Percentiles rank a stretch among this genome's conserved stretches.
Evolutionary conservation across 2,888 invertebrate genomes (phyloP).

Genomic region (Athalia rosae): DNA sequence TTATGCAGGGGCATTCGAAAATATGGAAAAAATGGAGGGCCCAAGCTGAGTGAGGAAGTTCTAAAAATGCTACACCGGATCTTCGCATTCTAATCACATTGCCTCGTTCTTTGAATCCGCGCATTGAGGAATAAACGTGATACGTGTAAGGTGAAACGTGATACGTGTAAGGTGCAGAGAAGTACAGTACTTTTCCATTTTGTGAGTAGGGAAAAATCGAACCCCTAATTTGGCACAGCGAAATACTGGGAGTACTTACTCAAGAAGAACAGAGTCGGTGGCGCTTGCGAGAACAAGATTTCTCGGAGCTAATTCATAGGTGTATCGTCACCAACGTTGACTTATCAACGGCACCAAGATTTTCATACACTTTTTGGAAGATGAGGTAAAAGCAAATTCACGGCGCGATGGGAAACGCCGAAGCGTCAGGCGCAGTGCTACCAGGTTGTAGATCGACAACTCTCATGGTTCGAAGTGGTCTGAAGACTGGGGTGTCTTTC

Average conservation of each 20-base stretch:
- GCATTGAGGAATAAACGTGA: not conserved
- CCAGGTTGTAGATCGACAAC: not conserved
- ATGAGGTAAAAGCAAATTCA: conserved; percentile 1
- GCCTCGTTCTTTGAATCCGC: not conserved
- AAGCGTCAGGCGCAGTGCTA: conserved; percentile 30
- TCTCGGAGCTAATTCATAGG: not conserved
- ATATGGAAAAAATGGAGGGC: not conserved
- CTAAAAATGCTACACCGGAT: not conserved
- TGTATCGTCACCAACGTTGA: not conserved
- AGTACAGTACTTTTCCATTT: not conserved
- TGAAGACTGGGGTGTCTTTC: not conserved
- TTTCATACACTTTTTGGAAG: not conserved
- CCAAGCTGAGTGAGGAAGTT: not conserved
- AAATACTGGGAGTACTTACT: conserved; percentile 10
- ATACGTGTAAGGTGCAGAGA: not conserved
- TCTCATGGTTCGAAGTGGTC: too few relatives aligned
- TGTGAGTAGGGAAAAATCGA: not conserved
- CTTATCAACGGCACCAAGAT: not conserved
- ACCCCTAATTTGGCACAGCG: not conserved
- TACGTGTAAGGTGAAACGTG: not conserved
- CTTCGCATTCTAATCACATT: not conserved
- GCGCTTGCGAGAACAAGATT: not conserved
- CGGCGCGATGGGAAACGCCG: conserved; percentile 14
- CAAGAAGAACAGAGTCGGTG: too few relatives aligned
- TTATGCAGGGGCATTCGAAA: not conserved